These are phyloP conservation scores for Macaria notata DNA, from an alignment of 2,888 invertebrate genomes.

Conservation along the genomic window DNA sequence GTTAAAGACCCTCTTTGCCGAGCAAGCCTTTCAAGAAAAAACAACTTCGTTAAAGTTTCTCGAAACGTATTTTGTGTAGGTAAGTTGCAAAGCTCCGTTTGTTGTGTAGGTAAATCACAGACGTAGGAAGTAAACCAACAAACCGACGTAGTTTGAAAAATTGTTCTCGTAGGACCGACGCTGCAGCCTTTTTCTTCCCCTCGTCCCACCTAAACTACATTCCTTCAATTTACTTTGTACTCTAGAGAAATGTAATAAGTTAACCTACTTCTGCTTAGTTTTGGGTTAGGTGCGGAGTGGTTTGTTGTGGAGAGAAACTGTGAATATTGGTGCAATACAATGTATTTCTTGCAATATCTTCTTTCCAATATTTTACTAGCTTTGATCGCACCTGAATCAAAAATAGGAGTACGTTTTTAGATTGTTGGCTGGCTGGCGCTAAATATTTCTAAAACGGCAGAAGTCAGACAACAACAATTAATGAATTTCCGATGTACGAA, in stretches of 20 bases:
- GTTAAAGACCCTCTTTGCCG: constrained; percentile 18
- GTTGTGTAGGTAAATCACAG: constrained; percentile 58
- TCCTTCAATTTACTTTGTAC: constrained; percentile 58
- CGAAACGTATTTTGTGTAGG: constrained; percentile 38
- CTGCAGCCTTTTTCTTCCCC: constrained; percentile 56
- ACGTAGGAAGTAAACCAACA: constrained; percentile 56
- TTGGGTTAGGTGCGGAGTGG: constrained; percentile 12
- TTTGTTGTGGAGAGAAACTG: background rate
- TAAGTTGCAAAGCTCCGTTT: constrained; percentile 32
- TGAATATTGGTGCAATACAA: too few relatives aligned
- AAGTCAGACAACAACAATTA: too few relatives aligned
- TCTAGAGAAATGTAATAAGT: constrained; percentile 48
- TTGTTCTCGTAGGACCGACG: constrained; percentile 62
- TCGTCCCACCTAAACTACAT: constrained; percentile 54
- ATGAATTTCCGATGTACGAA: too few relatives aligned
- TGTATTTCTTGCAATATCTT: too few relatives aligned
- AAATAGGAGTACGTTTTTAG: too few relatives aligned
- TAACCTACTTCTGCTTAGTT: constrained; percentile 28
- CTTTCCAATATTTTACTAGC: too few relatives aligned
- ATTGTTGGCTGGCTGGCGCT: too few relatives aligned
- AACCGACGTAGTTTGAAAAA: constrained; percentile 69
- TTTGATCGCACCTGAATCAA: too few relatives aligned
- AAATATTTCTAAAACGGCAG: too few relatives aligned
- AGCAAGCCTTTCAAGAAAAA: constrained; percentile 21
- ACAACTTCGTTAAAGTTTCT: constrained; percentile 31